Evolutionary conservation across 2,797 vertebrate genomes (phyloP).

Genomic region (Myotis planiceps): DNA sequence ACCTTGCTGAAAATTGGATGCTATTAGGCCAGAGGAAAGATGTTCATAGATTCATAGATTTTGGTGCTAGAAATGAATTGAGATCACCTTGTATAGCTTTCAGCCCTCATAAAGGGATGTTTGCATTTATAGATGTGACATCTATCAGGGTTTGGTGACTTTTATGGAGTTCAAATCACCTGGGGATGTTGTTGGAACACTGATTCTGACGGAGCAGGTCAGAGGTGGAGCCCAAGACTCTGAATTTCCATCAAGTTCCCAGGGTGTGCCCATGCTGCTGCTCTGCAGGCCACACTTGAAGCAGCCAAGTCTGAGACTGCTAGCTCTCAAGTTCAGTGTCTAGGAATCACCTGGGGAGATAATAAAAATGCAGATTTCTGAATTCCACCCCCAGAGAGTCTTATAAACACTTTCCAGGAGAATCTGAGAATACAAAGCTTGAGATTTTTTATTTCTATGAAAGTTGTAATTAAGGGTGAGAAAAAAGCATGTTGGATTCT

Average conservation of each 20-base stretch:
- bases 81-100: background rate
- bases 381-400: background rate
- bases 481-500: background rate
- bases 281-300: background rate
- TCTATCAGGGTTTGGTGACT: background rate
- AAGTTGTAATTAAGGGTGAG: conserved; percentile 10
- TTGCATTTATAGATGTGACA: background rate
- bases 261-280: accelerated
- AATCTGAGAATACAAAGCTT: background rate
- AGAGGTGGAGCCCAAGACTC: background rate
- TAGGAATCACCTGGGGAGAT: background rate
- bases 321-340: background rate
- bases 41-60: background rate
- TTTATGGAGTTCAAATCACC: background rate
- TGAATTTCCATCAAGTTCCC: background rate
- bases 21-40: background rate
- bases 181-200: background rate
- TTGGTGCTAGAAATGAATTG: background rate
- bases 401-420: background rate
- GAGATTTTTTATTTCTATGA: conserved; percentile 10
- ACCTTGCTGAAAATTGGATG: background rate
- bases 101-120: background rate
- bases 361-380: background rate
- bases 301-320: background rate
- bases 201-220: background rate